Percentiles rank a stretch among this genome's conserved stretches.
Evolutionary conservation across 92 coral and sea anemone genomes (phyloP).

Genomic region (Zoanthus gigantus): DNA sequence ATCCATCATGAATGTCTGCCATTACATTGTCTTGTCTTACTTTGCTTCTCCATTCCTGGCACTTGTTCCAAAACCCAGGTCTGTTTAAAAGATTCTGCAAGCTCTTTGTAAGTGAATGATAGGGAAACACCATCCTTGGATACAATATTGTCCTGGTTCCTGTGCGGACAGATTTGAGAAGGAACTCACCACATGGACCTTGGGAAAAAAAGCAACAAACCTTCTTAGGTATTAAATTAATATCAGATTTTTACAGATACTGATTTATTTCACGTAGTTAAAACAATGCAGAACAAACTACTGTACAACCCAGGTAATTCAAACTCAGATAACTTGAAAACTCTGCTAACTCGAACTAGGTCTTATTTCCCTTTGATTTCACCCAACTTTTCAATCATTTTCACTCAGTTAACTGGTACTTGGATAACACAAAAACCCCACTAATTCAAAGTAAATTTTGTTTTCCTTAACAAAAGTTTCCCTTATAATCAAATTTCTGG

Average conservation of each 20-base stretch:
- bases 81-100: constrained; percentile 27
- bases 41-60: constrained; percentile 41
- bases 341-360: too few species aligned
- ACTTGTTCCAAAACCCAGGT: constrained; percentile 59
- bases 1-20: background rate
- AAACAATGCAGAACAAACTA: background rate
- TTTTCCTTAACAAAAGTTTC: too few species aligned
- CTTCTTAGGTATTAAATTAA: background rate
- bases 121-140: constrained; percentile 40
- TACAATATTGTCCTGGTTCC: constrained; percentile 46
- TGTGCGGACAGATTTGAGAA: constrained; percentile 64
- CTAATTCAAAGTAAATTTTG: too few species aligned
- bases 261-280: background rate
- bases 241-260: background rate
- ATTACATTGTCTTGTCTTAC: background rate
- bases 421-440: too few species aligned
- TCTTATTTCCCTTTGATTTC: too few species aligned
- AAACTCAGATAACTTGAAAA: too few species aligned
- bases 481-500: too few species aligned
- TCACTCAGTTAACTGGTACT: too few species aligned
- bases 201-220: background rate
- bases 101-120: constrained; percentile 44
- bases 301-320: too few species aligned
- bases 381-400: too few species aligned
- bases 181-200: constrained; percentile 73